Evolutionary conservation across 1,140 invertebrate species (phyloP), one percentile per base, ranked within the genome.

Genomic region (Cephus cinctus): DNA sequence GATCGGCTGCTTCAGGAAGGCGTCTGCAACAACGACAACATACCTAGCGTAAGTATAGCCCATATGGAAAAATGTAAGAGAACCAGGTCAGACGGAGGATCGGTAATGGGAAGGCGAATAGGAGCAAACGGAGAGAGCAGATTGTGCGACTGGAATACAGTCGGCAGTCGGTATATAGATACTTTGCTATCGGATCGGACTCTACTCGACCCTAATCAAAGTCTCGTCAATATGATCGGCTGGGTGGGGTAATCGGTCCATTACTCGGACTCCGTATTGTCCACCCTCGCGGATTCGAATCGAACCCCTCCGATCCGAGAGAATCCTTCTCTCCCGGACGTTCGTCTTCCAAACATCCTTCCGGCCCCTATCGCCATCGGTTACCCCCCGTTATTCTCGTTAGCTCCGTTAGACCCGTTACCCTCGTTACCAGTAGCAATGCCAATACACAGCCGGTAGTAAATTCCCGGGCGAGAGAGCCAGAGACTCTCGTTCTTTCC

Each of bases 1-100:
- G 95, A 98, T 71, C 85, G 96, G 70, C 83, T 99, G 44, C 81
- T 99, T 15, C 90, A 92, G 39, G 98, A 99, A 75, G 92, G 90
- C 52, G 90, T 98, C 45, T 99, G 98, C 81, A 97, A 92, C 75
- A 96, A 96, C 76, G 98, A 99, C 77, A 99, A 98, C 78, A 98
- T 99, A 62, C 98, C 98, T 48, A 98, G 95, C 75, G 98, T 99
- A 81, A 98, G 96, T 94, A 76, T 21, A 20, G 12, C 32, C 5
- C 32, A 35, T 14, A 35, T 35, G 32, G 5, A 12, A 8, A 35
- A n/a, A 12, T 15, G 12, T 21, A 30, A 16, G 16, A 8, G 14
- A 9, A 27, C 12, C n/a, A 35, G 49, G 54, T 45, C 56, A 60
- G 47, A 35, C 59, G 41, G n/a, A n/a, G n/a, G n/a, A n/a, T n/a